Conservation (phyloP, 2,113 vertebrate genomes). For the Mystacornis crossleyi region DNA sequence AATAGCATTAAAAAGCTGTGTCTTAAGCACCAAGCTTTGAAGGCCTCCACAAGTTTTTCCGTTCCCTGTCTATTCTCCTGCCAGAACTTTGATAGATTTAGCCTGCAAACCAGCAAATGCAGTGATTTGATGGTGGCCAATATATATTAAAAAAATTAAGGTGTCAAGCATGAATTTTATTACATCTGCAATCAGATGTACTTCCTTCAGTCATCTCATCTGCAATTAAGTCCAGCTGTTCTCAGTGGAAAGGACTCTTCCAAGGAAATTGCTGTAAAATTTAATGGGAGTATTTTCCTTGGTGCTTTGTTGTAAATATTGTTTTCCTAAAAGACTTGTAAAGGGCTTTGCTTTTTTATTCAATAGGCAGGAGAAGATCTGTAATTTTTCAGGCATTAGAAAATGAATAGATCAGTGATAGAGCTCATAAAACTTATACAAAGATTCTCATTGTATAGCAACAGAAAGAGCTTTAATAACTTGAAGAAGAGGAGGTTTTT, state of each 20-base stretch:
- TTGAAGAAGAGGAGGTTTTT: background rate
- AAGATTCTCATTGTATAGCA: background rate
- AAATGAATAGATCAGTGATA: background rate
- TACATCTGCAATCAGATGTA: constrained; percentile 48
- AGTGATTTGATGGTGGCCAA: background rate
- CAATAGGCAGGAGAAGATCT: background rate
- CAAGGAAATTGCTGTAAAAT: constrained; percentile 37
- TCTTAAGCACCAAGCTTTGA: constrained; percentile 61
- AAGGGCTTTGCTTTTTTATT: constrained; percentile 17
- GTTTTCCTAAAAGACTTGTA: constrained; percentile 58
- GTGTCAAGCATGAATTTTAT: constrained; percentile 48
- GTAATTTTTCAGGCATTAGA: constrained; percentile 17
- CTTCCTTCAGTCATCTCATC: constrained; percentile 22
- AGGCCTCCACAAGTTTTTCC: constrained; percentile 40
- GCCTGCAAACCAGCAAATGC: constrained; percentile 33
- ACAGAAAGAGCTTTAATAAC: background rate
- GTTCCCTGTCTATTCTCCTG: background rate
- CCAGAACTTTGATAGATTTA: constrained; percentile 43
- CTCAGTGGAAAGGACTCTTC: background rate
- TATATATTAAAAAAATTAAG: constrained; percentile 43
- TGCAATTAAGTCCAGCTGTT: constrained; percentile 38
- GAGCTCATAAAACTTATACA: background rate
- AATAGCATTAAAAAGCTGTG: constrained; percentile 64
- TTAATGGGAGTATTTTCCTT: constrained; percentile 35
- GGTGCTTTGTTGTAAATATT: constrained; percentile 39